Base-by-base conservation (phyloP, 1,140 invertebrate species). In the Phortica variegata region DNA sequence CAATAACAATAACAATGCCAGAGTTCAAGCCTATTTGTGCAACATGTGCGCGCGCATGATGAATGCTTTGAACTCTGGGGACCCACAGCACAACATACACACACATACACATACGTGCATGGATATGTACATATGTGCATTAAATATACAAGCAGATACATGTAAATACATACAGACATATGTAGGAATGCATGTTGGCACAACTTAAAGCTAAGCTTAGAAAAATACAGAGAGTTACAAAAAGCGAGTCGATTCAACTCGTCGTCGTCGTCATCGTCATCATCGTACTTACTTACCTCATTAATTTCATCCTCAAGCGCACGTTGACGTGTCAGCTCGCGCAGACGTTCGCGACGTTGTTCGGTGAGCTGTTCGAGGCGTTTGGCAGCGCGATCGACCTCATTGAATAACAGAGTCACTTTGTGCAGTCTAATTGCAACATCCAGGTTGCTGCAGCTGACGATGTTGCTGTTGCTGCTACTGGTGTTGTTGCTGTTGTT, bases 261-360 rank as follows among this genome's bases (percentile, higher is more conserved):
- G n/a, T n/a, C 38, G n/a, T 26, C 10, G 10, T 26, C 5, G 10
- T 5, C 10, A 26, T 26, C 10, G 23, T 26, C 5, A 6, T 26
- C 10, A 26, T 26, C 31, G 21, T 33, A 31, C 3, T 13, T 2
- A 76, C 77, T 79, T 60, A 83, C 82, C 79, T 82, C 79, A 41
- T 77, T 77, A 33, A 80, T 80, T 70, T 83, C 82, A 50, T 81
- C 78, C 60, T 82, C 79, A 18, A 83, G 61, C 7, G 79, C 79
- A 8, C 77, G 73, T 34, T 82, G 76, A 20, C 78, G 65, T 4
- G 77, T 80, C 49, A 82, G 45, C 47, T 83, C 81, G 18, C 80
- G 77, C 40, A 83, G 65, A 23, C 77, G 73, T 57, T 82, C 81
- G 47, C 78, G 77, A 44, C 81, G 75, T 60, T 82, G 79, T 54